These are phyloP conservation scores for Manis crassicaudata DNA, from an alignment of 2,797 vertebrate genomes.

Conservation along the genomic window DNA sequence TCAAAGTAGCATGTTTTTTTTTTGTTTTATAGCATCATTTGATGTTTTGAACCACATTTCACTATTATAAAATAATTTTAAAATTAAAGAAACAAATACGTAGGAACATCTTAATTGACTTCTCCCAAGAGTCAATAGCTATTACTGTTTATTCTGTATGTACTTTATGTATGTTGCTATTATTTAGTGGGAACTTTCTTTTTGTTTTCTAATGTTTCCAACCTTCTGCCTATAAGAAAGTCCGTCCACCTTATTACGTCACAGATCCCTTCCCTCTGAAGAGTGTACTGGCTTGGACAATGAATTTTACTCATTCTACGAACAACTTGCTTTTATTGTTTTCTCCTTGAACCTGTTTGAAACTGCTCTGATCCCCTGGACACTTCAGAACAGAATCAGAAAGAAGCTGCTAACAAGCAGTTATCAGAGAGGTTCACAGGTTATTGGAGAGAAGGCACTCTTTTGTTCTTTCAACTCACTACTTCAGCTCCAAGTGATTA, in stretches of 20 bases:
- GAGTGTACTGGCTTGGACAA: neutral
- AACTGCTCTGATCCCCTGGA: neutral
- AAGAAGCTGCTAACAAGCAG: neutral
- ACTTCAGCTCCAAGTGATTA: neutral
- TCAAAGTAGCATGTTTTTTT: neutral
- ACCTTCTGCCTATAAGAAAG: neutral
- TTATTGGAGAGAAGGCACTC: too few relatives aligned
- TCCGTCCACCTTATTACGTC: neutral
- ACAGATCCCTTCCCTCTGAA: neutral
- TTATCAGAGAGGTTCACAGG: too few relatives aligned
- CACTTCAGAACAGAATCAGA: slow-evolving; percentile 20
- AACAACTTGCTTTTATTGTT: neutral
- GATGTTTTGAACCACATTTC: neutral
- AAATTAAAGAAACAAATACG: neutral
- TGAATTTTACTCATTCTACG: neutral
- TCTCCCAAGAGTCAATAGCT: neutral
- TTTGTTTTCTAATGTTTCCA: neutral
- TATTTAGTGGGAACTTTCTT: neutral
- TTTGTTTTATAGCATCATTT: neutral
- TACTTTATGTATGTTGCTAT: neutral
- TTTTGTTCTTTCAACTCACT: neutral
- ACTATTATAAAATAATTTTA: slow-evolving; percentile 16
- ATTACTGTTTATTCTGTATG: neutral
- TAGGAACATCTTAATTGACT: neutral
- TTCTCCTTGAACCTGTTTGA: neutral